Evolutionary conservation across 2,113 vertebrate species (phyloP).

Genomic region (Psittacus erithacus): DNA sequence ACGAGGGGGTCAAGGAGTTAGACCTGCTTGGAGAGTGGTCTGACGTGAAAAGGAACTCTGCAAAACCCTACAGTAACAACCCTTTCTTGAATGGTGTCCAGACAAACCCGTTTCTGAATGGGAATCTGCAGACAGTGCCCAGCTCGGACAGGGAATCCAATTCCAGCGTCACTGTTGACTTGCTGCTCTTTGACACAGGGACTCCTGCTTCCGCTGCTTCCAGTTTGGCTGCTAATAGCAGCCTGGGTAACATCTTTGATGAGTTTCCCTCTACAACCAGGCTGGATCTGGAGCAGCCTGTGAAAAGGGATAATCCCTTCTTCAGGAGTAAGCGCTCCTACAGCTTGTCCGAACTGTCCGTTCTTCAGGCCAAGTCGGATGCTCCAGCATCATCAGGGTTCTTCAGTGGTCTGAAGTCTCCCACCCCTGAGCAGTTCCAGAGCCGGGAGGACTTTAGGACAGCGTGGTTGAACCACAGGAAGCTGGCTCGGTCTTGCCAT

Average conservation of each 20-base stretch:
- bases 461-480: constrained; percentile 93
- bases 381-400: constrained; percentile 69
- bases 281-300: constrained; percentile 59
- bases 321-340: constrained; percentile 95
- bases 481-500: constrained; percentile 94
- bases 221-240: constrained; percentile 62
- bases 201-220: constrained; percentile 30
- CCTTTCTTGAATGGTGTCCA: constrained; percentile 85
- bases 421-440: constrained; percentile 92
- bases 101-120: constrained; percentile 90
- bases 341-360: constrained; percentile 92
- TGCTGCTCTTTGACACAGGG: constrained; percentile 83
- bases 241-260: constrained; percentile 76
- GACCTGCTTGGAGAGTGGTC: constrained; percentile 85
- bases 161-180: constrained; percentile 71
- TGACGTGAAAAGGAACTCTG: constrained; percentile 66
- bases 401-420: constrained; percentile 88
- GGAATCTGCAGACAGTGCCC: constrained; percentile 54
- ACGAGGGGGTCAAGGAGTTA: constrained; percentile 84
- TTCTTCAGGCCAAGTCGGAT: constrained; percentile 85
- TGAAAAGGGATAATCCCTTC: constrained; percentile 89
- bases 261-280: constrained; percentile 62
- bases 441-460: constrained; percentile 94
- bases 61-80: constrained; percentile 79
- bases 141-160: constrained; percentile 71